These are phyloP conservation scores for Chaetoderma sp. DNA, from an alignment of 2,888 invertebrate species.

Conservation along the genomic window DNA sequence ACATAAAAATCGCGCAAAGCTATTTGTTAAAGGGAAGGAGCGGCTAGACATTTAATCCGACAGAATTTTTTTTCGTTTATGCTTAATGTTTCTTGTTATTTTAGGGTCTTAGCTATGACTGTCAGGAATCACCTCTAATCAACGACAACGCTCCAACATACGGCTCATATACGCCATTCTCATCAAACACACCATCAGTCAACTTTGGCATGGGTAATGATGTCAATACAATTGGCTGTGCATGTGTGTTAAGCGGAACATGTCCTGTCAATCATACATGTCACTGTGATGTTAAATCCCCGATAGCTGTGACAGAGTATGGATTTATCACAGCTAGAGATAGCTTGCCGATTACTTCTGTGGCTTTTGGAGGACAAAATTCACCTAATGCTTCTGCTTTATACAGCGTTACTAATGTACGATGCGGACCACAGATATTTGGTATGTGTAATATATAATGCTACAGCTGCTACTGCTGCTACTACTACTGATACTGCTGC, in stretches of 20 bases:
- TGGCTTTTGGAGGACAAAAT: constrained; percentile 33
- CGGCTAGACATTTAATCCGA: too few species aligned
- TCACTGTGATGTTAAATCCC: constrained; percentile 47
- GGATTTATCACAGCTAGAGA: constrained; percentile 43
- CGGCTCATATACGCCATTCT: constrained; percentile 33
- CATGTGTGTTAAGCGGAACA: constrained; percentile 43
- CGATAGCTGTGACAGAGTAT: constrained; percentile 32
- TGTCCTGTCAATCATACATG: constrained; percentile 44
- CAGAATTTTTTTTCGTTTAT: too few species aligned
- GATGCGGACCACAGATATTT: constrained; percentile 43
- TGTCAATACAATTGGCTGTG: constrained; percentile 39
- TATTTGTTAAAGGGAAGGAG: too few species aligned
- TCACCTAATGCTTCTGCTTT: constrained; percentile 25
- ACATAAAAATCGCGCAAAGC: too few species aligned
- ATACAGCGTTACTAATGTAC: constrained; percentile 24
- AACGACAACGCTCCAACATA: constrained; percentile 23
- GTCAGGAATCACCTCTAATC: constrained; percentile 43
- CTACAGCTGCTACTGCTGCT: too few species aligned
- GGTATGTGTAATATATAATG: constrained; percentile 39
- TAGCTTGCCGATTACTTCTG: constrained; percentile 36
- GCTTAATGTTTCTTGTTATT: too few species aligned
- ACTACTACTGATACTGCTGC: too few species aligned
- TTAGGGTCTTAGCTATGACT: constrained; percentile 48
- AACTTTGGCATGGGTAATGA: constrained; percentile 44
- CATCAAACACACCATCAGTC: constrained; percentile 26